Evolutionary conservation across 2,888 invertebrate species (phyloP).

Genomic region (Lepidocyrtoides sp.): DNA sequence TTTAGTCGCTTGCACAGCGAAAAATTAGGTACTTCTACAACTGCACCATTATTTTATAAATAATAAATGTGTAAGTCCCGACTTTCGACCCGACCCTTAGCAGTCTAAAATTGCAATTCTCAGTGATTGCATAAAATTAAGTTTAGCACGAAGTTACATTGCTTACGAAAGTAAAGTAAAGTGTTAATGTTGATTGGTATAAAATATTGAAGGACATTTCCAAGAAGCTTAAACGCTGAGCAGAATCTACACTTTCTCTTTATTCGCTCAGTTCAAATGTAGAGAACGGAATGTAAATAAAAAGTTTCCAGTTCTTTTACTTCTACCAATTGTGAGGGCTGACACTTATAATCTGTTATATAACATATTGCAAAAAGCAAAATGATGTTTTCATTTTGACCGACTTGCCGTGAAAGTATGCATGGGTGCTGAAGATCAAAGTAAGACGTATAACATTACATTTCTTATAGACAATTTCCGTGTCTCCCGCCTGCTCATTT

Average conservation of each 20-base stretch:
- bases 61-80: too few relatives aligned
- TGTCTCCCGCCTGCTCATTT: not conserved
- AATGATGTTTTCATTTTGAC: conserved; percentile 36
- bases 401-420: not conserved
- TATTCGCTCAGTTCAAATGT: too few relatives aligned
- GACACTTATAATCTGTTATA: too few relatives aligned
- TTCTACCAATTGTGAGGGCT: too few relatives aligned
- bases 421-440: not conserved
- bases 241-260: not conserved
- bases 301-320: too few relatives aligned
- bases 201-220: not conserved
- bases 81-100: too few relatives aligned
- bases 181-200: not conserved
- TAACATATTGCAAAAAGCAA: not conserved
- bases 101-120: too few relatives aligned
- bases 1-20: not conserved
- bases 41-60: too few relatives aligned
- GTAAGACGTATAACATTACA: not conserved
- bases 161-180: not conserved
- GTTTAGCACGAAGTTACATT: not conserved
- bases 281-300: too few relatives aligned
- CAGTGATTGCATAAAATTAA: too few relatives aligned
- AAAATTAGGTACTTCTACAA: too few relatives aligned
- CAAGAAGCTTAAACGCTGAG: not conserved
- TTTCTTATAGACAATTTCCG: not conserved